Conservation (phyloP, 2,797 vertebrate species). For the Borostomias antarcticus region DNA sequence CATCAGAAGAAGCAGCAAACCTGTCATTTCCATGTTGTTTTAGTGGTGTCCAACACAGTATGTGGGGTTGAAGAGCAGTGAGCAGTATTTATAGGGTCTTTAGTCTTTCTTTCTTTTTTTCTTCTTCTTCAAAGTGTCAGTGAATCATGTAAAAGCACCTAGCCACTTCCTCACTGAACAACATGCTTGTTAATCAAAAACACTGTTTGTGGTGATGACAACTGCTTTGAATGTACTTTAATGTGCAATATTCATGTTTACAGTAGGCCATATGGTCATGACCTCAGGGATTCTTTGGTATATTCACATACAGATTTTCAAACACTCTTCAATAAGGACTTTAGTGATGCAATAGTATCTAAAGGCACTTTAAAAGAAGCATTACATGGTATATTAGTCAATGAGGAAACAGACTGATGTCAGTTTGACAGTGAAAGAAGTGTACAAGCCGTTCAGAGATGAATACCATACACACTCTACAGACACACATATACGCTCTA, state of each 20-base stretch:
- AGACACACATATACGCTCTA: too few relatives aligned
- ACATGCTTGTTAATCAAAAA: conserved; percentile 53
- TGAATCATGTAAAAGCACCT: conserved; percentile 82
- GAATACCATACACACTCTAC: neutral
- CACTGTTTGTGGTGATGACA: conserved; percentile 38
- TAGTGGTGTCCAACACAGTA: conserved; percentile 40
- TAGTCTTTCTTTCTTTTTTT: conserved; percentile 2
- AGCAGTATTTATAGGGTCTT: conserved; percentile 69
- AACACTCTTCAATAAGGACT: conserved; percentile 2
- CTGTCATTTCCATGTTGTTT: conserved; percentile 64
- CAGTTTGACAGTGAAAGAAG: neutral
- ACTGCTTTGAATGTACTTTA: conserved; percentile 34
- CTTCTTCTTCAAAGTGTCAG: conserved; percentile 39
- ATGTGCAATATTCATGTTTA: conserved; percentile 31
- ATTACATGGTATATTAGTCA: neutral
- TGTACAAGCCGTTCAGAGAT: conserved; percentile 7
- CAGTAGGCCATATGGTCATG: neutral
- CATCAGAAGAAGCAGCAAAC: conserved; percentile 60
- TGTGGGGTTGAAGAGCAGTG: conserved; percentile 23
- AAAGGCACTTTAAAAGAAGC: neutral
- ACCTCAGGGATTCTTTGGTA: conserved; percentile 9
- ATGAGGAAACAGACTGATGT: neutral
- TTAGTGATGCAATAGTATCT: neutral
- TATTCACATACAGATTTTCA: conserved; percentile 5
- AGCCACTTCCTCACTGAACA: conserved; percentile 70